phyloP scores from a whole-genome alignment of 2,888 invertebrate genomes.

The Augochlorella aurata region DNA sequence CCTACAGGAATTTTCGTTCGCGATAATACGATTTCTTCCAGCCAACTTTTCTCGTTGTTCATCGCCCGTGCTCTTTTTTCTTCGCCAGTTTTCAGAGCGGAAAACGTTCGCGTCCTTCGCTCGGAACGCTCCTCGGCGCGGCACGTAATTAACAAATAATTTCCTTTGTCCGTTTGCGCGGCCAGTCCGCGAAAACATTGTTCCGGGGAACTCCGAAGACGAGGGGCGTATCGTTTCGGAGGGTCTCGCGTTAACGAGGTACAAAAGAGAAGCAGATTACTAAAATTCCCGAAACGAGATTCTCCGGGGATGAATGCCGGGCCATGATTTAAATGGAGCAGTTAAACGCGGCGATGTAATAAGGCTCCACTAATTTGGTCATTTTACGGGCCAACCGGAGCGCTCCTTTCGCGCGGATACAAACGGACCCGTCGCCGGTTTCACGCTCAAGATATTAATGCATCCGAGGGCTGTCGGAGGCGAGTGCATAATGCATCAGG shows the following conservation, averaged over 20 bases:
- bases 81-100: no score
- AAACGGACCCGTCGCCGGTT: not conserved
- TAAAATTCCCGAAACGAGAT: not conserved
- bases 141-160: not conserved
- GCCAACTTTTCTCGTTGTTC: not conserved
- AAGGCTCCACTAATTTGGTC: not conserved
- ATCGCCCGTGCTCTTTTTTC: no score
- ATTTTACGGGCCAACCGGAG: not conserved
- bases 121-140: no score
- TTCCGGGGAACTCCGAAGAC: not conserved
- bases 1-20: not conserved
- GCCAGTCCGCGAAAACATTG: not conserved
- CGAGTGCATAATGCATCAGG: conserved; percentile 33
- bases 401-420: not conserved
- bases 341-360: not conserved
- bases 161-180: not conserved
- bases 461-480: not conserved
- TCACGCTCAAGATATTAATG: conserved; percentile 22
- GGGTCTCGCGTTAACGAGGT: not conserved
- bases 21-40: not conserved
- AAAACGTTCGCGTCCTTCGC: no score
- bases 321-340: not conserved
- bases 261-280: not conserved
- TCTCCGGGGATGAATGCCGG: not conserved
- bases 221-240: not conserved